Conservation (phyloP, 2,888 invertebrate genomes). For the Oscheius sp. region DNA sequence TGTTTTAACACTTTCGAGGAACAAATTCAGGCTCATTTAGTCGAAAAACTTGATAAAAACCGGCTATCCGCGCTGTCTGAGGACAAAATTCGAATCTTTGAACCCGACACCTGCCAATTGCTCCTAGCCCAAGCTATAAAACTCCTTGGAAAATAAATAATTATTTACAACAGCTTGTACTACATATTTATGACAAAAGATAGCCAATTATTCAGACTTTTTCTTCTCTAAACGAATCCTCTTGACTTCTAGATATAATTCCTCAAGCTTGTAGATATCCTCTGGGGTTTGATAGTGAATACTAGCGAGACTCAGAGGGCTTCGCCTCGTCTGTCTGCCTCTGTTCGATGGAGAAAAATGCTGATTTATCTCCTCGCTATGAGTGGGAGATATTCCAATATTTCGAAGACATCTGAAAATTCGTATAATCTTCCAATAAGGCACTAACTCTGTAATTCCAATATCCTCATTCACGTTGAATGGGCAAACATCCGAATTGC, state of each 20-base stretch:
- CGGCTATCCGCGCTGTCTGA: conserved; percentile 14
- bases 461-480: conserved; percentile 54
- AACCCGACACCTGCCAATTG: conserved; percentile 29
- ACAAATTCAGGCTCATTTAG: conserved; percentile 17
- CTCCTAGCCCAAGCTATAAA: conserved; percentile 26
- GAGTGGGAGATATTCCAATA: not conserved
- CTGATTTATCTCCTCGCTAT: not conserved
- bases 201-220: not conserved
- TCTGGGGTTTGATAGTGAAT: not conserved
- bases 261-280: not conserved
- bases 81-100: conserved; percentile 21
- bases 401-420: not conserved
- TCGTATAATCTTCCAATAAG: not conserved
- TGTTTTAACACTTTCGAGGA: not conserved
- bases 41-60: conserved; percentile 23
- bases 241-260: not conserved
- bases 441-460: conserved; percentile 45
- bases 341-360: not conserved
- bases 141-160: conserved; percentile 9
- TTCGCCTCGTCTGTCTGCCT: not conserved
- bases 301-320: not conserved
- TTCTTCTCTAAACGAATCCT: not conserved
- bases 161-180: too few species aligned
- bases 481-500: conserved; percentile 40
- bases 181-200: not conserved